A percentile compares a stretch with the other conserved stretches of the same genome.
Conservation (phyloP, 2,888 invertebrate species). For the Amiota communis region DNA sequence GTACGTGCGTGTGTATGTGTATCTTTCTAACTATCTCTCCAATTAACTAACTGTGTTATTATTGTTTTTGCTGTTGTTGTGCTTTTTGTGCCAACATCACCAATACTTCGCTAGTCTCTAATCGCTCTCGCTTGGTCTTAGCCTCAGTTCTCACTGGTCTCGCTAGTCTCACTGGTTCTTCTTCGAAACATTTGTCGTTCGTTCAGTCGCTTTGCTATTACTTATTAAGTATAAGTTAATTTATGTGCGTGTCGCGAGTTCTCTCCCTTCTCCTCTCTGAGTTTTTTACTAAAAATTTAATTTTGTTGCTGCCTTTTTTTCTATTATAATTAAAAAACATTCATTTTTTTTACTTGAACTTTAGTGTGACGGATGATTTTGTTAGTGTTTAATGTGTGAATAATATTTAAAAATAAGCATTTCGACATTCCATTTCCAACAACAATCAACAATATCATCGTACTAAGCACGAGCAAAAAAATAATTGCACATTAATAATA, state of each 20-base stretch:
- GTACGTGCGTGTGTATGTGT: slow-evolving; percentile 30
- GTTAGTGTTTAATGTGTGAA: slow-evolving; percentile 30
- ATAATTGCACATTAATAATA: slow-evolving; percentile 29
- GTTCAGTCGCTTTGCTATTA: no score
- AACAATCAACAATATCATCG: slow-evolving; percentile 33
- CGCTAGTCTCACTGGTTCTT: slow-evolving; percentile 41
- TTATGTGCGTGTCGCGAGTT: no score
- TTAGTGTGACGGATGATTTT: slow-evolving; percentile 37
- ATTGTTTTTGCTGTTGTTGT: background rate
- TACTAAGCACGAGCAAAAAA: slow-evolving; percentile 8
- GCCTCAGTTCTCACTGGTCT: background rate
- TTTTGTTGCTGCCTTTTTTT: slow-evolving; percentile 40
- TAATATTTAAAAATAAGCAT: slow-evolving; percentile 63
- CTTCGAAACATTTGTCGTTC: slow-evolving; percentile 33
- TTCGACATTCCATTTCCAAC: slow-evolving; percentile 54
- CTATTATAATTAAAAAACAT: slow-evolving; percentile 18
- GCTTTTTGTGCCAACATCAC: slow-evolving; percentile 2
- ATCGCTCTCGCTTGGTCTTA: slow-evolving; percentile 35
- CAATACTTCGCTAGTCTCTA: slow-evolving; percentile 24
- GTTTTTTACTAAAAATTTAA: background rate
- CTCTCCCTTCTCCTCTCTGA: slow-evolving; percentile 48
- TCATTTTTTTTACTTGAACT: slow-evolving; percentile 56
- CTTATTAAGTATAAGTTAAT: no score
- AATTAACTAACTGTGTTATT: slow-evolving; percentile 33
- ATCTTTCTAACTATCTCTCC: slow-evolving; percentile 25